These are phyloP conservation scores for Pseudomugil tenellus DNA, from an alignment of 2,797 vertebrate species.

Conservation along the genomic window DNA sequence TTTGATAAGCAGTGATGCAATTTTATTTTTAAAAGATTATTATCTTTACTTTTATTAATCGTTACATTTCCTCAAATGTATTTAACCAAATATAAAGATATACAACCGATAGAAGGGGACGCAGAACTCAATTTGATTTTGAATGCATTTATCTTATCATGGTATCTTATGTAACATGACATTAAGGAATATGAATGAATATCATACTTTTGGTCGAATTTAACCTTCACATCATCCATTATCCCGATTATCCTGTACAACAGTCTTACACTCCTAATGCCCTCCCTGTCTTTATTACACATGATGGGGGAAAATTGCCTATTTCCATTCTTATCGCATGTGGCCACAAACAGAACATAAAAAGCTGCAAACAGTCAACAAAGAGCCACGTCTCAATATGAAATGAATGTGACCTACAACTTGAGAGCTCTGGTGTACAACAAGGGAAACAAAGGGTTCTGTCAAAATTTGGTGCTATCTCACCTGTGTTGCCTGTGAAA, in stretches of 20 bases:
- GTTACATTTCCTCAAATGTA: background rate
- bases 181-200: background rate
- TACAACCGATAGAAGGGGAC: background rate
- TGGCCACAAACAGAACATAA: constrained; percentile 55
- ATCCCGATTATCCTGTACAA: background rate
- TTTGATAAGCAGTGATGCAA: background rate
- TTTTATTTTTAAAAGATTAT: background rate
- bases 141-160: background rate
- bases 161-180: background rate
- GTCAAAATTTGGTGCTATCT: constrained; percentile 63
- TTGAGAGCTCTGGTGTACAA: constrained; percentile 48
- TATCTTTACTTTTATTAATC: background rate
- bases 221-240: constrained; percentile 2
- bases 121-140: background rate
- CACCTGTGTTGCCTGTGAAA: constrained; percentile 50
- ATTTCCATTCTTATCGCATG: constrained; percentile 58
- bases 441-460: constrained; percentile 67
- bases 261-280: constrained; percentile 31
- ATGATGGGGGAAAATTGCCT: constrained; percentile 57
- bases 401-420: constrained; percentile 70
- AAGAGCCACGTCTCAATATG: constrained; percentile 37
- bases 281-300: constrained; percentile 48
- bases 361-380: constrained; percentile 36
- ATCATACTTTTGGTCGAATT: constrained; percentile 1
- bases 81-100: constrained; percentile 1